Evolutionary conservation across 2,113 vertebrate species (phyloP), one percentile per base, ranked within the genome.

Genomic region (Dipodomys merriami): DNA sequence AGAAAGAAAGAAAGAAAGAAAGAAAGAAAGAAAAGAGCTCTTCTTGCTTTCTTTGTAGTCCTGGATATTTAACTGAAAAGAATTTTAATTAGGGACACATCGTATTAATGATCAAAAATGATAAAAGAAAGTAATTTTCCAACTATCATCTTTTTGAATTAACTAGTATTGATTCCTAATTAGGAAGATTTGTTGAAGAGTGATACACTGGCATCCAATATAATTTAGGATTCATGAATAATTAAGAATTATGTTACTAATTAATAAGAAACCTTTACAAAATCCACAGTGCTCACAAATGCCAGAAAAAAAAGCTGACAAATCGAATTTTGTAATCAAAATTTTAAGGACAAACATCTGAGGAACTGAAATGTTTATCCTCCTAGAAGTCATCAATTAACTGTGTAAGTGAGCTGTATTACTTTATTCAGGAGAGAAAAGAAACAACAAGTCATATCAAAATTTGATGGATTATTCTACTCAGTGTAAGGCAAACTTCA

Each of bases 51-150:
- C 22, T 15, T 87, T 64, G 46, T 16, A 81, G 6, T 73, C 12
- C 35, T 62, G 8, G 72, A 2, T 60, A n/a, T 71, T 72, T 73
- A 92, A 83, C 22, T 83, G 79, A 80, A 79, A 69, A 90, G 80
- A 57, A 67, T 85, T 82, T 84, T 83, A 86, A 88, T 79, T 79
- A 78, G 91, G 46, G 92, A 86, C 15, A 86, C 23, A 93, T 44
- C 25, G 13, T 49, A 57, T 27, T 93, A 77, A 72, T 62, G 1
- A 87, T 81, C 11, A 69, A 74, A 79, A 87, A 83, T 33, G 23
- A 67, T 19, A 76, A 95, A 35, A 76, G 0, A 62, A 69, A n/a
- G 39, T 83, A 33, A 81, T 78, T 64, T 33, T 19, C 2, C 8
- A 57, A 71, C 16, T 84, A 60, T 76, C 44, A 76, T 49, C 27